Evolutionary conservation across 2,888 invertebrate genomes (phyloP).

Genomic region (Hemistola chrysoprasaria): DNA sequence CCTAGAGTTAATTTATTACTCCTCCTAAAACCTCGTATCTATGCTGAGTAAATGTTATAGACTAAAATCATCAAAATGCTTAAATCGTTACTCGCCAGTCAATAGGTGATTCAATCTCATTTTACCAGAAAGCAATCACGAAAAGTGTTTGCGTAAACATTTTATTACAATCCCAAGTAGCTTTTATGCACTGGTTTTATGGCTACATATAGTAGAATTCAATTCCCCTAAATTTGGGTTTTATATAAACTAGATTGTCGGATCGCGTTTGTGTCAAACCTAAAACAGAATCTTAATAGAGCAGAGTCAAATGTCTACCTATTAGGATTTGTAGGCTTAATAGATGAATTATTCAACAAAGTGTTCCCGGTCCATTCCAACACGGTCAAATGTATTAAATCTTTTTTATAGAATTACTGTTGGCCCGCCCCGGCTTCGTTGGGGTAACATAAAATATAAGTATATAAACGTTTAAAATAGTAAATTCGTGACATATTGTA

Average conservation of each 20-base stretch:
- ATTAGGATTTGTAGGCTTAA: no score
- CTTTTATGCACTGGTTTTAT: constrained; percentile 47
- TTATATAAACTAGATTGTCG: constrained; percentile 55
- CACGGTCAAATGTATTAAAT: no score
- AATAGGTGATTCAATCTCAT: constrained; percentile 15
- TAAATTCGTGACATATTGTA: no score
- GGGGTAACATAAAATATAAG: no score
- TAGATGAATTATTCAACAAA: no score
- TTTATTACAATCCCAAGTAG: constrained; percentile 44
- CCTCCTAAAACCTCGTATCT: no score
- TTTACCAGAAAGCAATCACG: constrained; percentile 31
- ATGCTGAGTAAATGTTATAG: constrained; percentile 11
- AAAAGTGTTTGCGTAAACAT: constrained; percentile 44
- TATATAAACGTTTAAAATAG: no score
- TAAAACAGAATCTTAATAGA: constrained; percentile 45
- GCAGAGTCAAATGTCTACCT: no score
- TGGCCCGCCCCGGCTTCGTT: no score
- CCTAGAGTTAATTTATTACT: no score
- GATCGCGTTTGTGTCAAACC: constrained; percentile 51
- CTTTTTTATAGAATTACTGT: no score
- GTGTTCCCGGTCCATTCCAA: no score
- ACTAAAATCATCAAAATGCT: constrained; percentile 8
- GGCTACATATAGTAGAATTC: constrained; percentile 45
- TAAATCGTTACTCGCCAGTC: constrained; percentile 8
- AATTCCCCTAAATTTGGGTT: constrained; percentile 50